These are phyloP conservation scores for Coregonus suidteri DNA, from an alignment of 2,797 vertebrate species.

Conservation along the genomic window DNA sequence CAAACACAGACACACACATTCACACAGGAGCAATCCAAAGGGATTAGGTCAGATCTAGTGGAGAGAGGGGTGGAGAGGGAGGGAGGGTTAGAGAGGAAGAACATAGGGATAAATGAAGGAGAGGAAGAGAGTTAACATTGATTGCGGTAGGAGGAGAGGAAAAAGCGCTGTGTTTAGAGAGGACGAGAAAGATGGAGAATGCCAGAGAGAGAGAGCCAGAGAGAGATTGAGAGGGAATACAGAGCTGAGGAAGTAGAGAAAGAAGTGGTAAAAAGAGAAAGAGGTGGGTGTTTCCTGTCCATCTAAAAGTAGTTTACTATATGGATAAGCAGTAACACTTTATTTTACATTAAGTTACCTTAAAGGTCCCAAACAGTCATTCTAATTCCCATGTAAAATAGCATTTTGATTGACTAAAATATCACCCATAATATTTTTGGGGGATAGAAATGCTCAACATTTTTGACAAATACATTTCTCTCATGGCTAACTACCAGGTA, in stretches of 20 bases:
- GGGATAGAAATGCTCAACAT: no score
- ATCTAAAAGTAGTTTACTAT: no score
- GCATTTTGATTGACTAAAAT: no score
- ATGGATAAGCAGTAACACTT: no score
- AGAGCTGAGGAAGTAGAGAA: not conserved
- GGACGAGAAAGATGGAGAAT: not conserved
- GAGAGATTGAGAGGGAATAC: not conserved
- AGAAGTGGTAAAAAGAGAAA: conserved; percentile 36
- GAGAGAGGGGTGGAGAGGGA: not conserved
- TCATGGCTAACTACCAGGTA: no score
- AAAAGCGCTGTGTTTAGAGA: not conserved
- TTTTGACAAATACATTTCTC: no score
- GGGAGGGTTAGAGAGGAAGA: not conserved
- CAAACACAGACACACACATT: not conserved
- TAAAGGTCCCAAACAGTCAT: no score
- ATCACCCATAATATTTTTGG: no score
- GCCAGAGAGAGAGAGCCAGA: not conserved
- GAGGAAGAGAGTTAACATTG: not conserved
- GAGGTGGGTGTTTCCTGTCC: no score
- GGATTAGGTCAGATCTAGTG: not conserved
- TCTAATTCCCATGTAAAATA: no score
- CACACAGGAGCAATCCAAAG: not conserved
- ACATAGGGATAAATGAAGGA: not conserved
- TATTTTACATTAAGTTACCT: no score
- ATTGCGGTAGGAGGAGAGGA: not conserved